These are phyloP conservation scores for Aleiodes sp. DNA, from an alignment of 1,140 invertebrate species.

Conservation along the genomic window DNA sequence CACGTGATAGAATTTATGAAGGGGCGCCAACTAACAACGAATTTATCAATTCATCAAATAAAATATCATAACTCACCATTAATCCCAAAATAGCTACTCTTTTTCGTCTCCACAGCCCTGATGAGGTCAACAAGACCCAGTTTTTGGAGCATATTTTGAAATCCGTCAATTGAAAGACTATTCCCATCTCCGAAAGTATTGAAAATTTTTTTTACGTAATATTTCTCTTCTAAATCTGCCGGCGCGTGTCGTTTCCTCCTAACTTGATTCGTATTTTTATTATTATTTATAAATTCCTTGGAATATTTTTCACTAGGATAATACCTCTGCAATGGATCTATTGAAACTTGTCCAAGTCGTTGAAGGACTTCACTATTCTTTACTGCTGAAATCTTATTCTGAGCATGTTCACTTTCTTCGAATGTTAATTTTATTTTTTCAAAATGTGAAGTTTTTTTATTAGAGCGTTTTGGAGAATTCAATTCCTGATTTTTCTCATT, in stretches of 20 bases:
- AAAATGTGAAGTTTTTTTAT: background rate
- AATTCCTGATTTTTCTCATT: background rate
- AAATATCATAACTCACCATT: conserved; percentile 13
- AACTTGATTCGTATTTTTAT: conserved; percentile 14
- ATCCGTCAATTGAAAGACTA: conserved; percentile 73
- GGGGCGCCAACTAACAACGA: too few species aligned
- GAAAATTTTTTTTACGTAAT: conserved; percentile 64
- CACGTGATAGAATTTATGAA: too few species aligned
- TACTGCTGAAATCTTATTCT: background rate
- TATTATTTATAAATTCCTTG: background rate
- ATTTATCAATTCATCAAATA: background rate
- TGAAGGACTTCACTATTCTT: conserved; percentile 43
- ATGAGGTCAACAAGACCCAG: conserved; percentile 70
- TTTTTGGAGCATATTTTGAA: conserved; percentile 72
- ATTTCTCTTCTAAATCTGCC: conserved; percentile 46
- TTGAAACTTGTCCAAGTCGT: conserved; percentile 45
- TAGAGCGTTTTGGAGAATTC: too few species aligned
- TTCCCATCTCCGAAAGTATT: conserved; percentile 67
- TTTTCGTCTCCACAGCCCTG: conserved; percentile 19
- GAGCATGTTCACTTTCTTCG: conserved; percentile 1
- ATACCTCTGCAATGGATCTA: background rate
- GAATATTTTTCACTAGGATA: conserved; percentile 8
- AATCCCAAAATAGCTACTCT: background rate
- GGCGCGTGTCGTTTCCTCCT: conserved; percentile 44
- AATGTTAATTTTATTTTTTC: background rate